phyloP scores from a whole-genome alignment of 2,888 invertebrate genomes.

The Diabrotica balteata region DNA sequence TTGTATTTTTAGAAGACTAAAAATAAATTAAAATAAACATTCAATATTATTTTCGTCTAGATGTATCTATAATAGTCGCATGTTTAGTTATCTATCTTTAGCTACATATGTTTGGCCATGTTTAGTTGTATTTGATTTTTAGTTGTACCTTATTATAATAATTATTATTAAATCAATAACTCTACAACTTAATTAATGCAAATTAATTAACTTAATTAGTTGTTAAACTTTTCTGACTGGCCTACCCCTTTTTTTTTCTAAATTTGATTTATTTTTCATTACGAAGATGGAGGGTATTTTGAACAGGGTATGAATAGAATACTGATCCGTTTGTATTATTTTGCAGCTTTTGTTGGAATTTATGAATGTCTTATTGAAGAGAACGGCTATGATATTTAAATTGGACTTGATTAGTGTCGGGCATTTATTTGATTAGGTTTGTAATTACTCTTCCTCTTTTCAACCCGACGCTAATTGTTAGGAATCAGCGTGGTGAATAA shows the following conservation, averaged over 20 bases:
- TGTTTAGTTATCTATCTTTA: no score
- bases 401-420: constrained; percentile 22
- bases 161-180: no score
- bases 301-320: constrained; percentile 20
- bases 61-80: no score
- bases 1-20: no score
- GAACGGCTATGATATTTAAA: constrained; percentile 23
- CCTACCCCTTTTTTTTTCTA: constrained; percentile 12
- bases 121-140: no score
- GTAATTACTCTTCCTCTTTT: constrained; percentile 12
- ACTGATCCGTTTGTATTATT: constrained; percentile 25
- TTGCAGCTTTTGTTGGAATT: constrained; percentile 26
- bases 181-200: no score
- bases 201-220: neutral
- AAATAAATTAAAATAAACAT: no score
- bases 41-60: no score
- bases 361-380: constrained; percentile 27
- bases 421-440: constrained; percentile 13
- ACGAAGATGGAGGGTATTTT: constrained; percentile 10
- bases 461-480: constrained; percentile 4
- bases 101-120: no score
- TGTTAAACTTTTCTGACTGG: constrained; percentile 12
- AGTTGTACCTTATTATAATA: no score
- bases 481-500: constrained; percentile 2
- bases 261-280: constrained; percentile 36